Conservation (phyloP, 1,140 invertebrate species). For the Pseudomyrmex flavicornis region DNA sequence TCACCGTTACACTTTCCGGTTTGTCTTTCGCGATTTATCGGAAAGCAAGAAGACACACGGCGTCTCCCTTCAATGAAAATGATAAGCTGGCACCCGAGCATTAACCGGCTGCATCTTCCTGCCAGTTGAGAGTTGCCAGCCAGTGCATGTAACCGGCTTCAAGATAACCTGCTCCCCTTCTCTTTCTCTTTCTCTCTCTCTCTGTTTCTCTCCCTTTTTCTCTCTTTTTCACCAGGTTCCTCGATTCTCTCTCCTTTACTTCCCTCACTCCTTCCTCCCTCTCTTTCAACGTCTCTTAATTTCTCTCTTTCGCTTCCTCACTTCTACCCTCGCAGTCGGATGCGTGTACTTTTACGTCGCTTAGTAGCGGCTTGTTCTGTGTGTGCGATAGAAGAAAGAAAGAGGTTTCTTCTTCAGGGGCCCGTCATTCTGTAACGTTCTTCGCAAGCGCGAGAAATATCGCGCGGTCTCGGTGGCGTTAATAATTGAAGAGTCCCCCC, state of each 20-base stretch:
- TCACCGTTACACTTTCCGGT: not conserved
- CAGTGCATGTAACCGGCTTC: conserved; percentile 53
- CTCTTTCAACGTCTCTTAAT: not conserved
- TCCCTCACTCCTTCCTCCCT: conserved; percentile 31
- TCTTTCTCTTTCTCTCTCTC: conserved; percentile 44
- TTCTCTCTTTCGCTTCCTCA: conserved; percentile 50
- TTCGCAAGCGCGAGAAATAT: conserved; percentile 56
- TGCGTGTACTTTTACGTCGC: conserved; percentile 70
- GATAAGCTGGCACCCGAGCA: conserved; percentile 37
- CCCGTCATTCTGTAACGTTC: conserved; percentile 68
- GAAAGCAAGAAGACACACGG: not conserved
- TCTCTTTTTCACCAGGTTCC: conserved; percentile 23
- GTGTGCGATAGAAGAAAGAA: conserved; percentile 47
- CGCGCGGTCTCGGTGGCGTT: not conserved
- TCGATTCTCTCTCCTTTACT: conserved; percentile 15
- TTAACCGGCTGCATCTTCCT: conserved; percentile 55
- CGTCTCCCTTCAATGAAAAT: conserved; percentile 42
- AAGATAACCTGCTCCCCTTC: conserved; percentile 47
- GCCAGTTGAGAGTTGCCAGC: conserved; percentile 42
- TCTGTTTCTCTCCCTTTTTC: conserved; percentile 8
- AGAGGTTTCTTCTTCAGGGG: conserved; percentile 22
- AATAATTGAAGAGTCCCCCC: conserved; percentile 32
- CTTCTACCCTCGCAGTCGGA: conserved; percentile 44
- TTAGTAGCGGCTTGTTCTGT: conserved; percentile 69
- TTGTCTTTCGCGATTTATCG: conserved; percentile 1